Base-by-base conservation (phyloP, 2,113 vertebrate species). In the Plecotus auritus region DNA sequence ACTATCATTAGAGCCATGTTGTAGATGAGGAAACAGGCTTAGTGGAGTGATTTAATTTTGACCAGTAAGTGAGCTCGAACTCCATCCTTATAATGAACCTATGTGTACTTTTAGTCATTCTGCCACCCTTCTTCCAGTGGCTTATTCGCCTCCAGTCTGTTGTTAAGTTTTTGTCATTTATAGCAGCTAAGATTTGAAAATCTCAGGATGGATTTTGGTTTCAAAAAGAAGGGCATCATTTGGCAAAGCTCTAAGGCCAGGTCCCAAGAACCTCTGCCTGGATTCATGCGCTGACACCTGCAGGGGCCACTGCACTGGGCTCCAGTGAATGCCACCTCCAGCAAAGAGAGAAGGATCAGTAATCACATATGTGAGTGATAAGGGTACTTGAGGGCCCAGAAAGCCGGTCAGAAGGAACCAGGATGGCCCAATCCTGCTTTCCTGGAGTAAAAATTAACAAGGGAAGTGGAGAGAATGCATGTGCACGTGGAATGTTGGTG, bases 381-480 rank as follows among this genome's bases (percentile, higher is more conserved):
- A 23, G 18, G 18, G 12, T 20, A 11, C 47, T 32, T 6, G 1
- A 32, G n/a, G 32, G 26, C 28, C 56, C 35, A 6, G 54, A 32
- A 20, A 30, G n/a, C 47, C 0, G 3, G 23, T 35, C 0, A 0
- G 47, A 11, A n/a, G 86, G 35, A 87, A 23, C 26, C 61, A n/a
- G 35, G 47, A 45, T 14, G 4, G 20, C 17, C 59, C 9, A 30
- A 1, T 13, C 35, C 40, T 17, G 47, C 26, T 49, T 47, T 42
- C 32, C 80, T 0, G 2, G 12, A 16, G 22, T 20, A 17, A 32
- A 67, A 61, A 67, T 40, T 26, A 17, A 28, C 37, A 49, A 20
- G 37, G 54, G n/a, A n/a, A n/a, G 26, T 1, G 0, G 20, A 37
- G 23, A 69, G 17, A 35, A 9, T 7, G 0, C 22, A 14, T 1